These are phyloP conservation scores for Isichthys henryi DNA, from an alignment of 2,113 vertebrate genomes.

Conservation along the genomic window DNA sequence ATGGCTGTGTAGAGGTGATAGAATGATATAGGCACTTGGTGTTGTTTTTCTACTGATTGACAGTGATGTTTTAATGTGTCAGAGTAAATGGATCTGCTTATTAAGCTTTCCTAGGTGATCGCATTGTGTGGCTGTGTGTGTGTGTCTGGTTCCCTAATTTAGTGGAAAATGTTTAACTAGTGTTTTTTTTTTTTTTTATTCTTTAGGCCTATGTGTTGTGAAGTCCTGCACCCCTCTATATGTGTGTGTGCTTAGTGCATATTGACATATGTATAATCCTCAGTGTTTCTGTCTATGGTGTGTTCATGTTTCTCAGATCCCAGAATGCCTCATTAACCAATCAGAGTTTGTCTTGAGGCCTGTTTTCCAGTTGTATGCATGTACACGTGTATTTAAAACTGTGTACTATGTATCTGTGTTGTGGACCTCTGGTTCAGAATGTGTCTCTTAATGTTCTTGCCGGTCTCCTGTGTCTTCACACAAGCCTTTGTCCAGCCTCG, in stretches of 20 bases:
- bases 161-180: background rate
- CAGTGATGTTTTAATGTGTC: background rate
- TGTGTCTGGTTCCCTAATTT: conserved; percentile 18
- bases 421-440: background rate
- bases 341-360: background rate
- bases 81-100: background rate
- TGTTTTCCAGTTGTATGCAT: conserved; percentile 11
- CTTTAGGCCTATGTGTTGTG: background rate
- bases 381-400: background rate
- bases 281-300: background rate
- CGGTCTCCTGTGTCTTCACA: conserved; percentile 18
- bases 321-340: background rate
- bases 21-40: background rate
- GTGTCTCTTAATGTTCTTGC: background rate
- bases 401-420: background rate
- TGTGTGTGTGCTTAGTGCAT: background rate
- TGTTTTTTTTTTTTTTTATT: background rate
- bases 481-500: background rate
- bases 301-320: conserved; percentile 23
- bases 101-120: background rate
- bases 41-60: background rate
- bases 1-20: background rate
- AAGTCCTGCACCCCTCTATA: background rate
- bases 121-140: background rate
- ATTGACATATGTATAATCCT: background rate